Evolutionary conservation across 37 sponge, comb jelly and placozoan species (phyloP).

Genomic region (Cladorhizidae sp.): DNA sequence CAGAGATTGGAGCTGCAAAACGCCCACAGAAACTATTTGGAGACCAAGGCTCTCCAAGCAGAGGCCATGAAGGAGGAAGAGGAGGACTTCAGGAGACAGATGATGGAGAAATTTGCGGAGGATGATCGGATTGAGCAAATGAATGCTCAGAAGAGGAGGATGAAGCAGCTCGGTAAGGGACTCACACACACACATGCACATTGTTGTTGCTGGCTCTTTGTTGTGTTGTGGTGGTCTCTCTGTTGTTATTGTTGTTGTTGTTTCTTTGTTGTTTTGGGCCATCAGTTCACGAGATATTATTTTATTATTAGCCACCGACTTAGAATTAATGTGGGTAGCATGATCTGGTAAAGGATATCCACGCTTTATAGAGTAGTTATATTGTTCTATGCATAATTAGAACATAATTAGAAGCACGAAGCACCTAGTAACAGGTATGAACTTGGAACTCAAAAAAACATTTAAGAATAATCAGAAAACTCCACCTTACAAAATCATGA

Average conservation of each 20-base stretch:
- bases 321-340: background rate
- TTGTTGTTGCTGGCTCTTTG: background rate
- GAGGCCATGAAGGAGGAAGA: slow-evolving; percentile 84
- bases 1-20: slow-evolving; percentile 87
- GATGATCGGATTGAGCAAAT: slow-evolving; percentile 97
- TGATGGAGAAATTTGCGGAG: slow-evolving; percentile 98
- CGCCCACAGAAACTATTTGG: slow-evolving; percentile 78
- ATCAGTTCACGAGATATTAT: too few species aligned
- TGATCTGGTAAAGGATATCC: too few species aligned
- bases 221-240: too few species aligned
- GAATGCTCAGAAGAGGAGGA: slow-evolving; percentile 95
- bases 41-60: slow-evolving; percentile 65
- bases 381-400: too few species aligned
- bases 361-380: too few species aligned
- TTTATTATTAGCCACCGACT: too few species aligned
- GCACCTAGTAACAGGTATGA: too few species aligned
- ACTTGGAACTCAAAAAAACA: too few species aligned
- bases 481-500: too few species aligned
- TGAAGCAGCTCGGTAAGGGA: slow-evolving; percentile 85
- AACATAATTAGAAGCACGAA: too few species aligned
- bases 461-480: too few species aligned
- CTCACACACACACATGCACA: background rate
- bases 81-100: slow-evolving; percentile 83
- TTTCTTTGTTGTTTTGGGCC: background rate
- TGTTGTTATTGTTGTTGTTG: background rate